Evolutionary conservation across 2,113 vertebrate genomes (phyloP), one percentile per base, ranked within the genome.

Genomic region (Toxostoma redivivum): DNA sequence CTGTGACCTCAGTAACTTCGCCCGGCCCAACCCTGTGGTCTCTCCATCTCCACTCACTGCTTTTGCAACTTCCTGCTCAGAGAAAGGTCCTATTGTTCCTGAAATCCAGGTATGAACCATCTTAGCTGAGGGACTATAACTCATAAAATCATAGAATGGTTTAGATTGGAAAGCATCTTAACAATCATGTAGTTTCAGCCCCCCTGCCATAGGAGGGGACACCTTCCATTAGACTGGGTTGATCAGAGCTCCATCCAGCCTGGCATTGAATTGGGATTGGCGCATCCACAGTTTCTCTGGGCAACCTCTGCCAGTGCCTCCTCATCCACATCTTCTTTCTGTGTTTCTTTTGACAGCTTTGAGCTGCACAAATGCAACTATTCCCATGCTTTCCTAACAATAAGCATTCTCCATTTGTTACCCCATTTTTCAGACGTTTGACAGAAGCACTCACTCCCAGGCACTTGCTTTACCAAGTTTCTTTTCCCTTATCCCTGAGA

Each of bases 1-100:
- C 98, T 99, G 99, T 58, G 99, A 99, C 97, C 98, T 99, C 90
- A 99, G 99, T 98, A 99, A 98, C 97, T 99, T 99, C 1, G 98
- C 98, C 88, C 97, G 99, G n/a, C 99, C 99, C 69, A 98, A 98
- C 89, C 99, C 99, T 0, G 81, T 99, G 12, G 98, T 99, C 62
- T 98, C 99, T 5, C 99, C 99, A 0, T 99, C 99, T 10, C 98
- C 99, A 0, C 98, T 99, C 88, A 99, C 99, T 0, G 98, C 99
- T 30, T 99, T 99, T 10, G 99, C 99, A 10, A 98, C 99, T 50
- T 98, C 99, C 96, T 99, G 99, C 95, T 88, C 97, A 0, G 99
- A 99, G 81, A 98, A 99, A 90, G 99, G 99, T 17, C 98, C 98
- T 35, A 98, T 99, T 2, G 97, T 99, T 35, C 99, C 99, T 5